Evolutionary conservation across 1,140 invertebrate genomes (phyloP).

Genomic region (Penaeus chinensis): DNA sequence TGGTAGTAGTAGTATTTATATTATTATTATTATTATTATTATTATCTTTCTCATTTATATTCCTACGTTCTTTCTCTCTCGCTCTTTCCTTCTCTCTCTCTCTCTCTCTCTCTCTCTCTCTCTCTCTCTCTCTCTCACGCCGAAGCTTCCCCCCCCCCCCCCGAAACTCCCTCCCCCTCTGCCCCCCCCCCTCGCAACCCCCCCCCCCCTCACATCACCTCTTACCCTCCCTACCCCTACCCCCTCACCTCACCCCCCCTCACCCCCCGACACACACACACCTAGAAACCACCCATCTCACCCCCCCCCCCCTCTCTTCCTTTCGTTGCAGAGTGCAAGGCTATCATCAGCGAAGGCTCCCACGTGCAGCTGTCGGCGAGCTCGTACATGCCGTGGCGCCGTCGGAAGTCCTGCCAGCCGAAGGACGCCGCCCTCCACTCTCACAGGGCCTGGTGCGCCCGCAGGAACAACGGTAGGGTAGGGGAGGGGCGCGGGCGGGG

Average conservation of each 20-base stretch:
- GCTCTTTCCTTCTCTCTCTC: not conserved
- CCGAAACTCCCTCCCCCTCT: not conserved
- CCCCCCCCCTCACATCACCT: no score
- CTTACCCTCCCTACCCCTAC: no score
- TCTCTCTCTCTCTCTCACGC: not conserved
- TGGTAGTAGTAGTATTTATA: no score
- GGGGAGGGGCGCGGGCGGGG: not conserved
- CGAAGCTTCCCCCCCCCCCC: not conserved
- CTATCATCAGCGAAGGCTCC: slow-evolving; percentile 72
- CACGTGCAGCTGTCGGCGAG: slow-evolving; percentile 72
- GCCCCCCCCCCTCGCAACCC: not conserved
- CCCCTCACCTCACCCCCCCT: no score
- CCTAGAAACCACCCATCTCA: not conserved
- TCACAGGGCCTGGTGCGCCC: slow-evolving; percentile 73
- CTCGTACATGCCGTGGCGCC: slow-evolving; percentile 68
- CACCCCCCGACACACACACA: no score
- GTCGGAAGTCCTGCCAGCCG: slow-evolving; percentile 71
- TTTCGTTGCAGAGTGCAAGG: slow-evolving; percentile 71
- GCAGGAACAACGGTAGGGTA: slow-evolving; percentile 70
- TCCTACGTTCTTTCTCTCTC: slow-evolving; percentile 7
- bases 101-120: not conserved
- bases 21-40: no score
- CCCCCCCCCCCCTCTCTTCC: not conserved
- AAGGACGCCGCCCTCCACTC: slow-evolving; percentile 73
- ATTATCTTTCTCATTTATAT: no score